Evolutionary conservation across 2,113 vertebrate species (phyloP).

Genomic region (Limnothrissa miodon): DNA sequence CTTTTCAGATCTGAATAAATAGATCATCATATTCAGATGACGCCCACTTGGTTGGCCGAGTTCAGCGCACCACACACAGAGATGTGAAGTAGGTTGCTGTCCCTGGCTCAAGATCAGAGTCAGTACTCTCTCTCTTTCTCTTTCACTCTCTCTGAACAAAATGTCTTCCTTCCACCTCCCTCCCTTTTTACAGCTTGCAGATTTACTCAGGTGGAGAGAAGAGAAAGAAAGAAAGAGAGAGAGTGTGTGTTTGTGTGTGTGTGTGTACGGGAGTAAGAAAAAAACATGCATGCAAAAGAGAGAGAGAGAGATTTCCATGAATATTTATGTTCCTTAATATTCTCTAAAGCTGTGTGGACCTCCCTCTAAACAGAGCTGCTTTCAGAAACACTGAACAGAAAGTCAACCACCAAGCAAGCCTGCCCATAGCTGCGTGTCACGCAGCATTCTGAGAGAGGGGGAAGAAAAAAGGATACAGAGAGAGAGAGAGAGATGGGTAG

Average conservation of each 20-base stretch:
- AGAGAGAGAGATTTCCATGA: conserved; percentile 25
- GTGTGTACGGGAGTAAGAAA: conserved; percentile 14
- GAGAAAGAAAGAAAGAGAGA: neutral
- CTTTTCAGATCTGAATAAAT: no score
- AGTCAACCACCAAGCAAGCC: conserved; percentile 8
- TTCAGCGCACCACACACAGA: neutral
- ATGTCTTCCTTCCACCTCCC: neutral
- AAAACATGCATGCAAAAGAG: neutral
- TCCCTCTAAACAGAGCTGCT: conserved; percentile 42
- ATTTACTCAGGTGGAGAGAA: neutral
- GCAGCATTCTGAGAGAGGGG: neutral
- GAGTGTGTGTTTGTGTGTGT: conserved; percentile 4
- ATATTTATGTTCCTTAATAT: conserved; percentile 58
- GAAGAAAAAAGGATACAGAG: neutral
- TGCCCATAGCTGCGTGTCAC: neutral
- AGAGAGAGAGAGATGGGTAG: neutral
- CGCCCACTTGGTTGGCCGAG: neutral
- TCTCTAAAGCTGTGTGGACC: conserved; percentile 35
- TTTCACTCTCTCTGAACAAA: neutral
- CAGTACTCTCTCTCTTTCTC: neutral
- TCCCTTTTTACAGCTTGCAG: neutral
- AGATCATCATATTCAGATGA: neutral
- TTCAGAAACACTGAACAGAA: conserved; percentile 47
- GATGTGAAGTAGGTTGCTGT: neutral
- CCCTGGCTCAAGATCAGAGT: neutral